phyloP scores from a whole-genome alignment of 2,888 invertebrate genomes.

The Idaea biselata region DNA sequence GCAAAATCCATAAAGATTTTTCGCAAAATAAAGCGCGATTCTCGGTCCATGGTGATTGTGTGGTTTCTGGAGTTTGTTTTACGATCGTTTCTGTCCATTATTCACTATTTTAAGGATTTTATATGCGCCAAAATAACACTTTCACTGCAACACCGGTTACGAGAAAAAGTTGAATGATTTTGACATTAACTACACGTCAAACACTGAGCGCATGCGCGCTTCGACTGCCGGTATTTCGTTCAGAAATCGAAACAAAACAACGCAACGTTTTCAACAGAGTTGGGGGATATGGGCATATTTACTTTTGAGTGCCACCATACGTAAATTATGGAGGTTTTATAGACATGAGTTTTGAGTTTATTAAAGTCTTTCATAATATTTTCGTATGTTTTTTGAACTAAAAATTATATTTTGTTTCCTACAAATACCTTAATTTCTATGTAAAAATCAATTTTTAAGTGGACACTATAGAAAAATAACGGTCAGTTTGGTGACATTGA shows the following conservation, averaged over 20 bases:
- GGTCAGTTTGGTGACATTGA: too few species aligned
- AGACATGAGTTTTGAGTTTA: too few species aligned
- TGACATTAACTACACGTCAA: constrained; percentile 50
- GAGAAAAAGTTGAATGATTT: constrained; percentile 51
- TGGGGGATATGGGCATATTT: constrained; percentile 5
- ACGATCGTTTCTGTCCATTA: constrained; percentile 71
- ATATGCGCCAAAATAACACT: constrained; percentile 38
- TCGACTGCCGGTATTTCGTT: constrained; percentile 49
- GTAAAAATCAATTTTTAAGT: too few species aligned
- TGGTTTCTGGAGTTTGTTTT: constrained; percentile 63
- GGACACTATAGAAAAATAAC: too few species aligned
- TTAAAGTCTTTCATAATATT: too few species aligned
- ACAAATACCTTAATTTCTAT: too few species aligned
- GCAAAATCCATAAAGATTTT: constrained; percentile 85
- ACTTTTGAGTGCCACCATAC: too few species aligned
- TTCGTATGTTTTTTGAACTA: too few species aligned
- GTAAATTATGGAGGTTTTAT: too few species aligned
- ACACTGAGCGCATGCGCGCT: constrained; percentile 70
- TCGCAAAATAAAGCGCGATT: constrained; percentile 79
- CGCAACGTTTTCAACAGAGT: constrained; percentile 1
- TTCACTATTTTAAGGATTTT: constrained; percentile 35
- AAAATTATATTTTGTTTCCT: too few species aligned
- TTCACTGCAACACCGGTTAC: constrained; percentile 49
- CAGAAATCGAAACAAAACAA: constrained; percentile 28
- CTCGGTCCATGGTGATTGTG: constrained; percentile 76